Evolutionary conservation across 2,888 invertebrate species (phyloP).

Genomic region (Andrena fulva): DNA sequence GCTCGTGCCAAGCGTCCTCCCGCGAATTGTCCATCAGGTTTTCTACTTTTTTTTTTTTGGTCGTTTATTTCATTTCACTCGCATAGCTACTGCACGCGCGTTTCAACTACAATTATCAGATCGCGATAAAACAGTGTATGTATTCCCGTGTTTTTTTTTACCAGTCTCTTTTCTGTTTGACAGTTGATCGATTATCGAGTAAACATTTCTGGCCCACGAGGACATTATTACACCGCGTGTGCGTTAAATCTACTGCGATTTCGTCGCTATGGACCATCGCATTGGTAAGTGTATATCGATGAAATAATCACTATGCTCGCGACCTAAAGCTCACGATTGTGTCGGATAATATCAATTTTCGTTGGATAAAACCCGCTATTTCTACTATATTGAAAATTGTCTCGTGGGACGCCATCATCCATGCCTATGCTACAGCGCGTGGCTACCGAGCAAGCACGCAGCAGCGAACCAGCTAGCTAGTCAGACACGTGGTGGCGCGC

Average conservation of each 20-base stretch:
- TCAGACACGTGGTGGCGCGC: conserved; percentile 76
- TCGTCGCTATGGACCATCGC: conserved; percentile 74
- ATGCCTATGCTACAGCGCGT: conserved; percentile 52
- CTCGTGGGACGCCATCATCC: conserved; percentile 69
- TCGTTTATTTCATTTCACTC: conserved; percentile 1
- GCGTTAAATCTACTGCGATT: conserved; percentile 63
- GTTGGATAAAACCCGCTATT: neutral
- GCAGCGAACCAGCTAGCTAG: conserved; percentile 54
- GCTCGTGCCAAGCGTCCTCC: conserved; percentile 25
- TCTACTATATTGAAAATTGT: conserved; percentile 33
- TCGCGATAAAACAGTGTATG: neutral
- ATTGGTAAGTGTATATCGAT: conserved; percentile 69
- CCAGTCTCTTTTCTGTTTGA: conserved; percentile 62
- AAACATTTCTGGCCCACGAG: conserved; percentile 60
- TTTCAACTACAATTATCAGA: neutral
- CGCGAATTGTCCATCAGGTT: conserved; percentile 1
- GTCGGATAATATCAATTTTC: neutral
- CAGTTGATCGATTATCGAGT: conserved; percentile 69
- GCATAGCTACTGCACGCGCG: neutral
- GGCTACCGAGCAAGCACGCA: conserved; percentile 48
- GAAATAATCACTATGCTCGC: neutral
- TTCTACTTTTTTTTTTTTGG: neutral
- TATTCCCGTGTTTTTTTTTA: neutral
- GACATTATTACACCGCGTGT: conserved; percentile 68
- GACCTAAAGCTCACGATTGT: neutral